Evolutionary conservation across 2,888 invertebrate species (phyloP).

Genomic region (Andrena praecox): DNA sequence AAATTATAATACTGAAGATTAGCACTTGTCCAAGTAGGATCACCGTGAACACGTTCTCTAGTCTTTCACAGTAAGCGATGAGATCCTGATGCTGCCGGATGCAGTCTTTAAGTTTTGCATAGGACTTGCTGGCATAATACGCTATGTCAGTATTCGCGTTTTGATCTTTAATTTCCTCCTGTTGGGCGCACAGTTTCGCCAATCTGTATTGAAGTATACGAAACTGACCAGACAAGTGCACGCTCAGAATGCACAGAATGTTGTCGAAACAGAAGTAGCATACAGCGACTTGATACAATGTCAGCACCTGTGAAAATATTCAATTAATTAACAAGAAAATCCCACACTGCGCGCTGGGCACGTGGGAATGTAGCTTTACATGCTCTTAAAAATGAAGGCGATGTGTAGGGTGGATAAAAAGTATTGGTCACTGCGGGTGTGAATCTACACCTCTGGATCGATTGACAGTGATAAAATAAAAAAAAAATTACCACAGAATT

Average conservation of each 20-base stretch:
- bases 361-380: too few species aligned
- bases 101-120: conserved; percentile 39
- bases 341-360: neutral
- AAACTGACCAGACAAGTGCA: conserved; percentile 70
- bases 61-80: conserved; percentile 51
- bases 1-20: conserved; percentile 40
- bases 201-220: conserved; percentile 69
- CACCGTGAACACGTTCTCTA: conserved; percentile 61
- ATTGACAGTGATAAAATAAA: too few species aligned
- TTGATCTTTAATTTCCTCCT: too few species aligned
- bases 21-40: conserved; percentile 63
- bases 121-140: neutral
- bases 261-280: conserved; percentile 72
- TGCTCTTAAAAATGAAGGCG: too few species aligned
- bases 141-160: neutral
- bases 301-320: conserved; percentile 48
- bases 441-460: too few species aligned
- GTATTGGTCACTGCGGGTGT: too few species aligned
- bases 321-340: neutral
- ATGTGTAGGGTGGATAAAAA: too few species aligned
- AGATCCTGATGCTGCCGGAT: conserved; percentile 63
- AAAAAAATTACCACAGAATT: too few species aligned
- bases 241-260: conserved; percentile 63
- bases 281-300: conserved; percentile 54
- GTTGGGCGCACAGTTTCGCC: neutral